Percentiles rank a stretch among this genome's conserved stretches.
phyloP scores from a whole-genome alignment of 2,888 invertebrate genomes.

The Lycophotia porphyrea region DNA sequence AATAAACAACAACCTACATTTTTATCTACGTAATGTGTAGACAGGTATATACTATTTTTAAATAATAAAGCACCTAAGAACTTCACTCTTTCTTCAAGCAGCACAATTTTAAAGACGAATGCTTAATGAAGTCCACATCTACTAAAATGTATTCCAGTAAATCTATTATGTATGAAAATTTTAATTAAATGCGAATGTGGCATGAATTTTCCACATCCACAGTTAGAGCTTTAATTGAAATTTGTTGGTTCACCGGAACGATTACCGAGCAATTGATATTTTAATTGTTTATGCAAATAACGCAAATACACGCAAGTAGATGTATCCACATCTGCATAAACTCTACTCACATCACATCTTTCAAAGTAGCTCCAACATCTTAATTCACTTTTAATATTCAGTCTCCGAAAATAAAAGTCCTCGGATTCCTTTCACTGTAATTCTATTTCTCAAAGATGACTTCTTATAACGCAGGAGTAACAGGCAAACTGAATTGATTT shows the following conservation, averaged over 20 bases:
- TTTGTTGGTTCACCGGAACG: slow-evolving; percentile 76
- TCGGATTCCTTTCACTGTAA: slow-evolving; percentile 71
- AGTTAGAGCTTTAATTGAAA: slow-evolving; percentile 80
- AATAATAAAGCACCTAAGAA: background rate
- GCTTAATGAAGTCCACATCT: slow-evolving; percentile 33
- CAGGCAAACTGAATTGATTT: slow-evolving; percentile 84
- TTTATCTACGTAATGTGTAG: slow-evolving; percentile 2
- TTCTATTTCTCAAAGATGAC: slow-evolving; percentile 78
- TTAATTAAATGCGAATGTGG: slow-evolving; percentile 77
- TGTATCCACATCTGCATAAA: slow-evolving; percentile 48
- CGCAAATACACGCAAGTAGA: slow-evolving; percentile 49
- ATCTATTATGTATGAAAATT: slow-evolving; percentile 72
- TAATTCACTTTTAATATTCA: slow-evolving; percentile 57
- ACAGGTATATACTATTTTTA: background rate
- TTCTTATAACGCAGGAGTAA: slow-evolving; percentile 78
- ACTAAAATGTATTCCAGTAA: slow-evolving; percentile 59
- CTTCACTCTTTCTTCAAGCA: slow-evolving; percentile 4
- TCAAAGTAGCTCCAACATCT: slow-evolving; percentile 23
- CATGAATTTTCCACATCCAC: slow-evolving; percentile 77
- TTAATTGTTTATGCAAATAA: slow-evolving; percentile 79
- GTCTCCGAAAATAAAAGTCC: slow-evolving; percentile 55
- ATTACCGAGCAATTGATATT: slow-evolving; percentile 79
- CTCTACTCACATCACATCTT: slow-evolving; percentile 27
- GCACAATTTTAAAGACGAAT: slow-evolving; percentile 27
- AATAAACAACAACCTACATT: slow-evolving; percentile 32